Conservation (phyloP, 2,888 invertebrate genomes). For the Diadegma fenestrale region DNA sequence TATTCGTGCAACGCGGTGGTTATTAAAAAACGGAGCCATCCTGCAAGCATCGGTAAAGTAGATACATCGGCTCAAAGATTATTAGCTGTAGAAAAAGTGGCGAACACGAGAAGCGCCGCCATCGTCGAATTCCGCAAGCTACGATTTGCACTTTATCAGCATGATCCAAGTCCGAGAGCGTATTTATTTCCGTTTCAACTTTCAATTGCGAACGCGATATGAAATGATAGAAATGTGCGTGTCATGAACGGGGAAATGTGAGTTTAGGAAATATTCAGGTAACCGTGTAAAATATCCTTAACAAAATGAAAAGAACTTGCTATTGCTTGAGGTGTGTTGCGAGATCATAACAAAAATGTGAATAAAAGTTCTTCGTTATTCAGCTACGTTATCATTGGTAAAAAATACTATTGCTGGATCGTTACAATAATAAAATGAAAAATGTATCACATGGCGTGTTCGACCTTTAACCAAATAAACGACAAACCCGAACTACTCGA, state of each 20-base stretch:
- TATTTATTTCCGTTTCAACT: slow-evolving; percentile 7
- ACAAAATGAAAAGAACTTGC: not conserved
- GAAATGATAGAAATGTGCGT: slow-evolving; percentile 43
- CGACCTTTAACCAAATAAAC: not conserved
- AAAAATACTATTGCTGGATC: slow-evolving; percentile 9
- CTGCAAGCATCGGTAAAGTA: too few relatives aligned
- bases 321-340: not conserved
- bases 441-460: not conserved
- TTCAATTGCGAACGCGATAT: slow-evolving; percentile 28
- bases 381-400: not conserved
- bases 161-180: not conserved
- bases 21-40: too few relatives aligned
- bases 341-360: not conserved
- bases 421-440: not conserved
- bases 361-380: not conserved
- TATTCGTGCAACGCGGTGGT: too few relatives aligned
- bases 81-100: not conserved
- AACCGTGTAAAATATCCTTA: slow-evolving; percentile 12
- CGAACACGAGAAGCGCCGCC: not conserved
- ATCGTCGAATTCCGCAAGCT: not conserved
- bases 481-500: not conserved
- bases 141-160: not conserved
- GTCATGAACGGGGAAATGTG: slow-evolving; percentile 59
- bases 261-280: slow-evolving; percentile 47
- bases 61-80: not conserved